These are phyloP conservation scores for Mesembrinibis cayennensis DNA, from an alignment of 2,113 vertebrate species.

Conservation along the genomic window DNA sequence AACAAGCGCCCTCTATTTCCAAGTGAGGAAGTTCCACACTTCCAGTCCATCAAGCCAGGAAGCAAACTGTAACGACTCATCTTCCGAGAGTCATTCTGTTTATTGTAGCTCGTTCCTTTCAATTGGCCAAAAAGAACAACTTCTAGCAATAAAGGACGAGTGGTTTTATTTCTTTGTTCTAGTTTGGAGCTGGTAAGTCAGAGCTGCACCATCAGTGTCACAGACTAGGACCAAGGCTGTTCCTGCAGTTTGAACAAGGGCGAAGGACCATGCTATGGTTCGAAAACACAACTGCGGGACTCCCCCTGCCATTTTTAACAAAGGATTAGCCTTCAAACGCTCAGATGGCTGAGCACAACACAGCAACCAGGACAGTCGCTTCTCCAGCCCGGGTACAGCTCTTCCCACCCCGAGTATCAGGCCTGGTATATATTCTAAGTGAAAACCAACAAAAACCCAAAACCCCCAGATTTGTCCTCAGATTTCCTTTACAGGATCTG, in stretches of 20 bases:
- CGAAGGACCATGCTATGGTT: not conserved
- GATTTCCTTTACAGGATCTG: not conserved
- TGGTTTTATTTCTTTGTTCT: not conserved
- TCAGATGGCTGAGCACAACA: not conserved
- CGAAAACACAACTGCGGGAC: not conserved
- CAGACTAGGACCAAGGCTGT: not conserved
- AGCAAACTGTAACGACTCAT: not conserved
- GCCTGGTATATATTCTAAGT: not conserved
- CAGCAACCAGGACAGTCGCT: not conserved
- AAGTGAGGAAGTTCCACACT: not conserved
- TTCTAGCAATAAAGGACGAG: not conserved
- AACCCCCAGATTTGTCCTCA: not conserved
- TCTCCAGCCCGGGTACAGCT: not conserved
- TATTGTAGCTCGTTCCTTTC: not conserved
- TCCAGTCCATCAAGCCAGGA: not conserved
- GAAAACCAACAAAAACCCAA: not conserved
- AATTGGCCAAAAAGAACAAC: not conserved
- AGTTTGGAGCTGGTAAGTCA: not conserved
- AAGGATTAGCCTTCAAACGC: not conserved
- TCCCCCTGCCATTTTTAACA: not conserved
- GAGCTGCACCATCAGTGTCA: not conserved
- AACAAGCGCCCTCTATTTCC: not conserved
- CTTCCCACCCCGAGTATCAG: not conserved
- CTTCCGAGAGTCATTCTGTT: not conserved
- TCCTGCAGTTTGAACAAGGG: not conserved